Percentiles rank a stretch among this genome's conserved stretches.
Conservation (phyloP, 2,113 vertebrate species). For the Ivindomyrus marchei region DNA sequence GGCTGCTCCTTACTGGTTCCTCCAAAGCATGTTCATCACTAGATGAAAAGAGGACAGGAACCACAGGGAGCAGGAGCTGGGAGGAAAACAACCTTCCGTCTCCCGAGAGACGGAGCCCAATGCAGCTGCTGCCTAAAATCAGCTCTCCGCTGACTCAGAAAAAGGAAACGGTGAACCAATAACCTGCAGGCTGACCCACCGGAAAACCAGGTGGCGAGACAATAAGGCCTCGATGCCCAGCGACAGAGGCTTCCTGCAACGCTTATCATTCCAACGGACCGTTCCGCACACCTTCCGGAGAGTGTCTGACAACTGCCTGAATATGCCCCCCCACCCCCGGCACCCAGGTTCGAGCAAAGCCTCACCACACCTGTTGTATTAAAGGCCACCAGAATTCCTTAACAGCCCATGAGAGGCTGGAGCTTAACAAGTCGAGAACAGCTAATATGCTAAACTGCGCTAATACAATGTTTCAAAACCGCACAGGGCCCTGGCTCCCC, state of each 20-base stretch:
- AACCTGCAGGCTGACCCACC: background rate
- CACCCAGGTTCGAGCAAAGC: background rate
- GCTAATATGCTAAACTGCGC: background rate
- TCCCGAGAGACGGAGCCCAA: background rate
- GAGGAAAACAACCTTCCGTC: background rate
- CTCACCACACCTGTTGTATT: background rate
- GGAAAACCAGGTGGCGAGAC: background rate
- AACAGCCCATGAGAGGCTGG: background rate
- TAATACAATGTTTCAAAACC: background rate
- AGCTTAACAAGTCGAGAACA: background rate
- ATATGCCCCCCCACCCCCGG: background rate
- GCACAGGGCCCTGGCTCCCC: background rate
- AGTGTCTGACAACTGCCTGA: background rate
- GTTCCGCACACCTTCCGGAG: background rate
- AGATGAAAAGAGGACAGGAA: background rate
- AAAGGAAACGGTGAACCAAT: background rate
- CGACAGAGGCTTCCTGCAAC: background rate
- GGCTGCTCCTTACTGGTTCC: background rate
- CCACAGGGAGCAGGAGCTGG: background rate
- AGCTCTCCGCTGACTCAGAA: background rate
- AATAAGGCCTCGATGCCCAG: background rate
- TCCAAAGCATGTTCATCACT: background rate
- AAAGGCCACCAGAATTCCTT: background rate
- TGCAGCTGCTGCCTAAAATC: background rate
- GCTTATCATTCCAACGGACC: background rate